Evolutionary conservation across 35 echinoderm and acorn worm genomes (phyloP).

Genomic region (Holothuria glaberrima): DNA sequence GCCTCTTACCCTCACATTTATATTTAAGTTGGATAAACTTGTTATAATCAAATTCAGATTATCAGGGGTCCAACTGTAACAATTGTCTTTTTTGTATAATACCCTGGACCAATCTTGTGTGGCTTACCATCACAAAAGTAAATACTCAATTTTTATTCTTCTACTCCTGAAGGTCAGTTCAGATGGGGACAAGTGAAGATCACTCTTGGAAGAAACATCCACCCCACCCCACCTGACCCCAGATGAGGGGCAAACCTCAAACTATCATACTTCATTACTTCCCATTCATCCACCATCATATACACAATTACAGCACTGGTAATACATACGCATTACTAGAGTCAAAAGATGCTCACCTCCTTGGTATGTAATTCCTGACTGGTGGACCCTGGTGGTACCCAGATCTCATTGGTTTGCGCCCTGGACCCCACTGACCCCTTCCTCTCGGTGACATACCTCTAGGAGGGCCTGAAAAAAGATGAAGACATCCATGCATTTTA

Average conservation of each 20-base stretch:
- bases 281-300: neutral
- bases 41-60: no score
- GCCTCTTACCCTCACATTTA: no score
- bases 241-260: no score
- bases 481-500: no score
- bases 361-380: constrained; percentile 42
- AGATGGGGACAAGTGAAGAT: neutral
- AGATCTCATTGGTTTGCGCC: constrained; percentile 43
- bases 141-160: no score
- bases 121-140: no score
- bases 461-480: neutral
- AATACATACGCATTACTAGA: neutral
- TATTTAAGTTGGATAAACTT: no score
- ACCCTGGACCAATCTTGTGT: no score
- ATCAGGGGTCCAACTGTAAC: no score
- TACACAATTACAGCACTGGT: neutral
- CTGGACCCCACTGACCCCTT: constrained; percentile 47
- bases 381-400: constrained; percentile 47
- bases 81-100: no score
- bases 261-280: no score
- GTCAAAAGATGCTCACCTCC: constrained; percentile 10
- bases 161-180: neutral
- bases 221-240: no score
- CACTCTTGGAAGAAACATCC: neutral
- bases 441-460: constrained; percentile 39